A percentile compares a stretch with the other conserved stretches of the same genome.
Evolutionary conservation across 2,113 vertebrate species (phyloP).

Genomic region (Ifrita kowaldi): DNA sequence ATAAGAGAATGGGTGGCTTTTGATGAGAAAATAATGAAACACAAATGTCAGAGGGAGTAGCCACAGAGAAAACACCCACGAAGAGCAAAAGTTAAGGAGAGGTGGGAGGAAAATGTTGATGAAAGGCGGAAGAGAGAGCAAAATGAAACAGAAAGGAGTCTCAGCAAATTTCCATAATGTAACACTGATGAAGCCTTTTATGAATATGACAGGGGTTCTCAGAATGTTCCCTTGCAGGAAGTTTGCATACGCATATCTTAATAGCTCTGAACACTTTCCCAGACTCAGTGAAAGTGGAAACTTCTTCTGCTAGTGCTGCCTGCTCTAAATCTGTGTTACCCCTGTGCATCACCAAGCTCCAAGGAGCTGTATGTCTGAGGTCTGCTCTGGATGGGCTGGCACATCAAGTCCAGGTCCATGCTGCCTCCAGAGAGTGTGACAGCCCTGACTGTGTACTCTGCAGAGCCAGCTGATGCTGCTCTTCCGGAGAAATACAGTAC

Average conservation of each 20-base stretch:
- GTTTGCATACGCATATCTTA: neutral
- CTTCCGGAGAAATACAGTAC: neutral
- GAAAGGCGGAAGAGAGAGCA: neutral
- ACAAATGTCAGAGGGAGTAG: neutral
- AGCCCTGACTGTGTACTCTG: neutral
- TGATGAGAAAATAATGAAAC: neutral
- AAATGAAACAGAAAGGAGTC: neutral
- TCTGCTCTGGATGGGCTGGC: neutral
- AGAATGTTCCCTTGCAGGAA: neutral
- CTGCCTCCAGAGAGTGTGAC: neutral
- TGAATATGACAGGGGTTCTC: neutral
- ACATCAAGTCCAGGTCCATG: neutral
- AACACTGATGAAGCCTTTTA: conserved; percentile 21
- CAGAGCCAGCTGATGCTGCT: neutral
- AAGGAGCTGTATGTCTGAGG: neutral
- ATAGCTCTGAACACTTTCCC: neutral
- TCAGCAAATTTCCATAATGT: conserved; percentile 37
- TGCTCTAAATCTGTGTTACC: neutral
- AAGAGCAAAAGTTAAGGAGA: neutral
- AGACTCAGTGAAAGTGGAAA: neutral
- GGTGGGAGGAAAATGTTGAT: neutral
- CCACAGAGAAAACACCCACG: neutral
- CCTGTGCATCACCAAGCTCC: neutral
- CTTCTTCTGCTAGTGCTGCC: neutral
- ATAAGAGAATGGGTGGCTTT: neutral